phyloP scores from a whole-genome alignment of 2,113 vertebrate species.

The Grantiella picta region DNA sequence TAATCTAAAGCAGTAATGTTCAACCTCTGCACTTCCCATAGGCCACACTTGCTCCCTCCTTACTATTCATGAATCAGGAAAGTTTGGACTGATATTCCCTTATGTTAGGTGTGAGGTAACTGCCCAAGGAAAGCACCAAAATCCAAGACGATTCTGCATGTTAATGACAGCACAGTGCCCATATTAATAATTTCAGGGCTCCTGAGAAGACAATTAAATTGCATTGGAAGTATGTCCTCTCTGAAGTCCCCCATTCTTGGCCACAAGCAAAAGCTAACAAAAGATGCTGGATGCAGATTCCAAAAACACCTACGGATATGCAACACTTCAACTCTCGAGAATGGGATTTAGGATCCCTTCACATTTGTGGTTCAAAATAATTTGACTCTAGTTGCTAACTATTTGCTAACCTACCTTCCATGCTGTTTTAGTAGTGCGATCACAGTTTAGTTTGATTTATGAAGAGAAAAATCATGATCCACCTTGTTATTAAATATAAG shows the following conservation, averaged over 20 bases:
- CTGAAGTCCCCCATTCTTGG: neutral
- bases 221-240: neutral
- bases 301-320: fast-evolving
- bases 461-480: neutral
- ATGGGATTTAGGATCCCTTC: neutral
- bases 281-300: neutral
- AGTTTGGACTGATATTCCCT: neutral
- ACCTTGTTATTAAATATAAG: neutral
- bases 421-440: neutral
- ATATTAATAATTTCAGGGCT: neutral
- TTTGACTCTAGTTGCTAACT: neutral
- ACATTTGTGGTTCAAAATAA: neutral
- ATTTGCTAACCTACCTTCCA: neutral
- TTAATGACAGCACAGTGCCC: neutral
- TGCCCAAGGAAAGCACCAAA: neutral
- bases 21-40: neutral
- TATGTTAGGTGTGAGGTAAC: neutral
- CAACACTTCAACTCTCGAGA: neutral
- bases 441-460: neutral
- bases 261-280: neutral
- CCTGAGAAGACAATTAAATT: neutral
- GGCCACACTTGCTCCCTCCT: neutral
- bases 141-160: neutral
- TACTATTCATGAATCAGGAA: neutral
- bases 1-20: neutral